Evolutionary conservation across 2,888 invertebrate species (phyloP), one percentile per base, ranked within the genome.

Genomic region (Baronia brevicornis): DNA sequence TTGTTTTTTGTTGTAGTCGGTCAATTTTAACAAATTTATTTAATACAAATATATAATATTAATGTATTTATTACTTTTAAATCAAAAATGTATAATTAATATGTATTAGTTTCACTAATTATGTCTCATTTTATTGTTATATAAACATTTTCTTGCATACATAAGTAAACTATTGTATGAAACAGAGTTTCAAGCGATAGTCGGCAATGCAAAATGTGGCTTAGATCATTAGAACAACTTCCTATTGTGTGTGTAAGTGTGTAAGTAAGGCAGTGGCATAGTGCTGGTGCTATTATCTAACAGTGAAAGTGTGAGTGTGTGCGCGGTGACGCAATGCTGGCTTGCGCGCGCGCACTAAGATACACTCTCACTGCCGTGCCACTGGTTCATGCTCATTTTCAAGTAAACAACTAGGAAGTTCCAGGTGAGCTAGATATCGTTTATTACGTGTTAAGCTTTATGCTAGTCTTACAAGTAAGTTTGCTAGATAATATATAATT

Each of bases 231-330:
- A 64, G 61, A 63, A 53, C 65, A 48, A 68, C 67, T 75, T 72
- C 70, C 69, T 70, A 71, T 71, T 70, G 74, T 70, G 53, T 48
- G 47, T 73, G 65, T 72, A 72, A 74, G 69, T 74, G 72, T 75
- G 77, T 74, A 78, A 78, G 80, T 80, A 77, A 78, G 79, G 64
- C 79, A 75, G 66, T 67, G 57, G 69, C 63, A 58, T 60, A 50
- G 73, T 70, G 57, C 38, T 65, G 60, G 57, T 60, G 59, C 54
- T 69, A 72, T 84, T 80, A 82, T 79, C 79, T 80, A 84, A 82
- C 69, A 79, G 75, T 77, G 75, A 75, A 78, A 79, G 78, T 78
- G 70, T 71, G 72, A 64, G 68, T 71, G 74, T 80, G 79, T 78
- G 64, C 39, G 47, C 55, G 51, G 39, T 80, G 80, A 79, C 75